These are phyloP conservation scores for Pitangus sulphuratus DNA, from an alignment of 2,797 vertebrate species.

Conservation along the genomic window DNA sequence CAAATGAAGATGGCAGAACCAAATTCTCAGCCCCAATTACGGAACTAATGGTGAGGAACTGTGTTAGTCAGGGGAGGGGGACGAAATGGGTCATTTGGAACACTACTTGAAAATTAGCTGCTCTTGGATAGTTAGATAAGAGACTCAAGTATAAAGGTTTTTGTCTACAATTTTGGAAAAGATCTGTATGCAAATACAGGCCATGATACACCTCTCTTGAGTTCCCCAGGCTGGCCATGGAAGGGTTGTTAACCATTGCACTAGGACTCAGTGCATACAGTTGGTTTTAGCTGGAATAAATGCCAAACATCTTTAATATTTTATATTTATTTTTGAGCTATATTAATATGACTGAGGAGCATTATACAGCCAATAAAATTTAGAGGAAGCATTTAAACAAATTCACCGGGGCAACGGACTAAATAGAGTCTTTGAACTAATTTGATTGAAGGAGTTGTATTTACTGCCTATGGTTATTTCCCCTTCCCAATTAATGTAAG, in stretches of 20 bases:
- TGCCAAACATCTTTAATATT: slow-evolving; percentile 48
- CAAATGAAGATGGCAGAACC: neutral
- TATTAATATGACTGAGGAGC: slow-evolving; percentile 42
- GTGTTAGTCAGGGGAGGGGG: neutral
- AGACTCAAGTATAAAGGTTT: neutral
- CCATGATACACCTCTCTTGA: neutral
- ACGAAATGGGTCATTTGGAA: neutral
- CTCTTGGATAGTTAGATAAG: neutral
- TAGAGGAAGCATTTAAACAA: slow-evolving; percentile 46
- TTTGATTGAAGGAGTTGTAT: slow-evolving; percentile 23
- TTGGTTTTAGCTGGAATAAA: neutral
- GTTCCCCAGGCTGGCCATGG: neutral
- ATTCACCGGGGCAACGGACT: slow-evolving; percentile 1
- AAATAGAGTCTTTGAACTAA: slow-evolving; percentile 18
- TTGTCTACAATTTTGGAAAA: neutral
- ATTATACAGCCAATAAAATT: slow-evolving; percentile 41
- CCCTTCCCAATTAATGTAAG: neutral
- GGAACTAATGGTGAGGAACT: neutral
- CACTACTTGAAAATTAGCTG: neutral
- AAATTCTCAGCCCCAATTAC: neutral
- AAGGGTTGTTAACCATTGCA: neutral
- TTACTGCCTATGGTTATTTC: neutral
- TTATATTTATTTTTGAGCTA: slow-evolving; percentile 43
- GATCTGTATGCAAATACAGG: neutral
- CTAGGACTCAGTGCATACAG: neutral